These are phyloP conservation scores for Oostethus manadensis DNA, from an alignment of 2,113 vertebrate genomes.

Conservation along the genomic window DNA sequence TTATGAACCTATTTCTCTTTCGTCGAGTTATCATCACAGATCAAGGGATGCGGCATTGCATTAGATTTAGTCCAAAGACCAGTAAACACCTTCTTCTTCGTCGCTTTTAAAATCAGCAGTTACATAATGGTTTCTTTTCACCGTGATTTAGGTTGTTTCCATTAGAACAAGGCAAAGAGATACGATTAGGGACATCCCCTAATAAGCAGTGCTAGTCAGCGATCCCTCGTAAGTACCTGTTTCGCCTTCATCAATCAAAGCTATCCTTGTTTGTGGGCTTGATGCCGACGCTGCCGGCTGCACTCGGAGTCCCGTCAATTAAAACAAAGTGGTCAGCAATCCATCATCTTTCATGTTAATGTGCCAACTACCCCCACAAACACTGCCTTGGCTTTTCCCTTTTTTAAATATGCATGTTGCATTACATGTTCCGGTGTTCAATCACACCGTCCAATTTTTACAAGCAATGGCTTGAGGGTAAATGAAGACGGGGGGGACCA, in stretches of 20 bases:
- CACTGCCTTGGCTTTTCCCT: background rate
- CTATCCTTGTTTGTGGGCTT: conserved; percentile 40
- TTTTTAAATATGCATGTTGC: background rate
- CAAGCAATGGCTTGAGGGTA: background rate
- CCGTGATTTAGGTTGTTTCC: background rate
- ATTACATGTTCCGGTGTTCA: conserved; percentile 3
- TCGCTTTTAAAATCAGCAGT: too few relatives aligned
- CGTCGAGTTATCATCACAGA: too few relatives aligned
- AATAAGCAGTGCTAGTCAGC: conserved; percentile 23
- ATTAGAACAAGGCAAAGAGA: conserved; percentile 5
- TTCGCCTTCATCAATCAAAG: conserved; percentile 57
- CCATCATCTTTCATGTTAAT: conserved; percentile 50
- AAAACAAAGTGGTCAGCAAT: conserved; percentile 49
- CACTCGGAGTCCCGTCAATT: conserved; percentile 57
- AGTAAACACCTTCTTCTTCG: too few relatives aligned
- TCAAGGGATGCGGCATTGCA: too few relatives aligned
- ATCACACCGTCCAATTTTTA: background rate
- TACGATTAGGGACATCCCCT: background rate
- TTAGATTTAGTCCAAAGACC: too few relatives aligned
- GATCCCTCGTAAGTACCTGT: conserved; percentile 20
- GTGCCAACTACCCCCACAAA: background rate
- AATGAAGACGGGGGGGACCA: conserved; percentile 11
- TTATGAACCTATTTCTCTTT: too few relatives aligned
- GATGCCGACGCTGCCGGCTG: conserved; percentile 44
- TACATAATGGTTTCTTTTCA: background rate